phyloP scores from a whole-genome alignment of 1,140 invertebrate genomes.

The Drosophila rhopaloa region DNA sequence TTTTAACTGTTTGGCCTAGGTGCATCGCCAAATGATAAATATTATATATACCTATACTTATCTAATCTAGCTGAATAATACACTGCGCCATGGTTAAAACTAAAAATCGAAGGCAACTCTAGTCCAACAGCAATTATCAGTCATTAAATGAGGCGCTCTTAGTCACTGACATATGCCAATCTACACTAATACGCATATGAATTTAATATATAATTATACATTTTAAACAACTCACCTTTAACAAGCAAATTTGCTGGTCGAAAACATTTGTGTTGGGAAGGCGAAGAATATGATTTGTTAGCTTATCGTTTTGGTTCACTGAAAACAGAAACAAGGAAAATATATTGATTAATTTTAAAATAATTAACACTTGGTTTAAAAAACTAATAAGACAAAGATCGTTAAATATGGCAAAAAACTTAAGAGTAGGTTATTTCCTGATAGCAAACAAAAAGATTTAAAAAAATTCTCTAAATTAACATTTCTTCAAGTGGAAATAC shows the following conservation, averaged over 20 bases:
- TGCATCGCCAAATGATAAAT: neutral
- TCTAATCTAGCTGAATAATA: slow-evolving; percentile 26
- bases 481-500: slow-evolving; percentile 38
- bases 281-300: slow-evolving; percentile 33
- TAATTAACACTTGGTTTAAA: neutral
- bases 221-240: slow-evolving; percentile 66
- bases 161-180: slow-evolving; percentile 51
- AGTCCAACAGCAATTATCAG: slow-evolving; percentile 43
- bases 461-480: too few species aligned
- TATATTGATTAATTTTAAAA: slow-evolving; percentile 13
- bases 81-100: slow-evolving; percentile 2
- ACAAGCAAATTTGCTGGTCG: slow-evolving; percentile 47
- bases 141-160: slow-evolving; percentile 33
- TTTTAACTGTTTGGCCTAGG: neutral
- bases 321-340: slow-evolving; percentile 40
- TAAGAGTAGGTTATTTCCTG: too few species aligned
- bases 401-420: neutral
- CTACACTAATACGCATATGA: slow-evolving; percentile 18
- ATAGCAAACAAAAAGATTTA: neutral
- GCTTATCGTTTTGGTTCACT: slow-evolving; percentile 44
- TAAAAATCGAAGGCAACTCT: slow-evolving; percentile 6
- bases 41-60: neutral
- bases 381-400: neutral
- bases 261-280: slow-evolving; percentile 58
- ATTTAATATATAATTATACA: slow-evolving; percentile 29